Evolutionary conservation across 1,140 invertebrate species (phyloP).

Genomic region (Anastrepha ludens): DNA sequence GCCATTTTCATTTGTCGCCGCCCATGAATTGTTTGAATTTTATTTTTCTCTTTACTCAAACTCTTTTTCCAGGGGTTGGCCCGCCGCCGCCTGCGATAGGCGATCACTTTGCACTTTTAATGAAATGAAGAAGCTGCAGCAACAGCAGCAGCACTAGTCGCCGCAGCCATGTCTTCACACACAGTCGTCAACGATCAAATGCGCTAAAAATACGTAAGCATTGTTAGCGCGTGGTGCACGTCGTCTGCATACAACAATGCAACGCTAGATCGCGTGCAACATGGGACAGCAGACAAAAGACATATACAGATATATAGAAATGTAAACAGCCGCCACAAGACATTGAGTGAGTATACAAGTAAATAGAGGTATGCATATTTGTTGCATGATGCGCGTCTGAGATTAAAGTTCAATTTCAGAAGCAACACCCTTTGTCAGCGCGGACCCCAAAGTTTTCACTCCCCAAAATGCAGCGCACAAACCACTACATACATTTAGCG

Average conservation of each 20-base stretch:
- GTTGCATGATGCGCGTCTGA: conserved; percentile 20
- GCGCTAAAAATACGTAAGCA: conserved; percentile 22
- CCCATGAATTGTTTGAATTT: conserved; percentile 4
- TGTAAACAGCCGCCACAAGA: conserved; percentile 19
- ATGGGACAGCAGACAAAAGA: not conserved
- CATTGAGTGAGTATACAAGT: conserved; percentile 61
- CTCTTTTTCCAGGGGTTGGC: conserved; percentile 1
- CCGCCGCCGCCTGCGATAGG: not conserved
- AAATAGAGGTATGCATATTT: conserved; percentile 3
- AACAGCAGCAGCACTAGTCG: not conserved
- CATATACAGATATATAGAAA: not conserved
- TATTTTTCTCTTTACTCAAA: not conserved
- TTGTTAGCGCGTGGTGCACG: conserved; percentile 19
- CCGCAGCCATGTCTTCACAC: not conserved
- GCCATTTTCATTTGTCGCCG: conserved; percentile 20
- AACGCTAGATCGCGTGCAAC: conserved; percentile 36
- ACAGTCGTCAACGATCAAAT: not conserved
- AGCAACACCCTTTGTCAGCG: conserved; percentile 32
- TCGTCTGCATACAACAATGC: conserved; percentile 16
- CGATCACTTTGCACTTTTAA: not conserved
- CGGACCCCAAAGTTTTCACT: conserved; percentile 32
- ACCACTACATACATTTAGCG: too few relatives aligned
- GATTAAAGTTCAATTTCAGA: conserved; percentile 52
- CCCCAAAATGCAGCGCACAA: not conserved
- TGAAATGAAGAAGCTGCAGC: conserved; percentile 38